Evolutionary conservation across 2,888 invertebrate genomes (phyloP), one percentile per base, ranked within the genome.

Genomic region (Leucania comma): DNA sequence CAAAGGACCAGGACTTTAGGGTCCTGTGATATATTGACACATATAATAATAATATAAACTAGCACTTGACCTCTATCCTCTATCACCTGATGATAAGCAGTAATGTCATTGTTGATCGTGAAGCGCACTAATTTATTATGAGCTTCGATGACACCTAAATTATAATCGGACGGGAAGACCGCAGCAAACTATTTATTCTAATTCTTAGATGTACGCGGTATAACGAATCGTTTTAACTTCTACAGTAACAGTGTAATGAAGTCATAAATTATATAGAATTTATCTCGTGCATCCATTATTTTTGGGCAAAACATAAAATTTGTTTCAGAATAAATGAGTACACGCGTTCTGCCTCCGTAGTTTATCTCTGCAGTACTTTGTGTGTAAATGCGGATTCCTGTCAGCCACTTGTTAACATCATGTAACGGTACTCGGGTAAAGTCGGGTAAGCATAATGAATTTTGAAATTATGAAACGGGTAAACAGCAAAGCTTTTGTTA

Each of bases 341-440:
- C 38, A 54, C 57, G 35, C 53, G 42, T 67, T 61, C 46, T 35
- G 61, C 26, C 50, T 68, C 58, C 63, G 60, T 57, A 50, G 70
- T 71, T 24, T 83, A 63, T 81, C 68, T 73, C 20, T 68, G 58
- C 48, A 51, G 70, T 60, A 80, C 58, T 66, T 70, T 68, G 58
- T 72, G 62, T 71, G 57, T 71, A 65, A 67, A 81, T 68, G 74
- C 72, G 57, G 61, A 68, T 74, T 63, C 42, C 53, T 68, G 78
- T 66, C 57, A 35, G 78, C 68, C 60, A 74, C 83, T 81, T 81
- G 61, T 82, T 71, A 77, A 78, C 65, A 62, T 58, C 38, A 32
- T 46, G 35, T 62, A 32, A 62, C 42, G 26, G 50, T 53, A 62
- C 10, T 26, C 14, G 24, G 24, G 24, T 24, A 24, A 26, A 62